phyloP scores from a whole-genome alignment of 2,888 invertebrate genomes.

The Trissoscelio sp. region DNA sequence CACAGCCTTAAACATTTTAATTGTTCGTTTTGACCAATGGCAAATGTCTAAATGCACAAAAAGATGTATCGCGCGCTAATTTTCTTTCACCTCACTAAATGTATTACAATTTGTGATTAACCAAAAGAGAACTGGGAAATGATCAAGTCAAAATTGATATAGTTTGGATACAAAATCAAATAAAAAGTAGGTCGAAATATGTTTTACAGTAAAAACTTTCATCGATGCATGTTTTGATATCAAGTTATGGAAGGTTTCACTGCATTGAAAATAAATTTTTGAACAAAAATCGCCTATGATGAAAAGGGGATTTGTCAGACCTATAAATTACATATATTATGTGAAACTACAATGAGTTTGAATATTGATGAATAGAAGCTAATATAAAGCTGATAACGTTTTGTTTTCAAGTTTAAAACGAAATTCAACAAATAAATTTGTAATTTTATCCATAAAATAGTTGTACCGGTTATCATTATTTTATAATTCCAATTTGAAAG shows the following conservation, averaged over 20 bases:
- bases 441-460: no score
- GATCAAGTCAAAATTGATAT: no score
- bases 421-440: no score
- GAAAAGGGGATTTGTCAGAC: slow-evolving; percentile 37
- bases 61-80: no score
- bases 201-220: slow-evolving; percentile 8
- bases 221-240: slow-evolving; percentile 6
- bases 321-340: slow-evolving; percentile 64
- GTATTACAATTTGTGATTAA: slow-evolving; percentile 9
- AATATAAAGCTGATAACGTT: slow-evolving; percentile 60
- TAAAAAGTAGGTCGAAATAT: no score
- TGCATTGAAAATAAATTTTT: slow-evolving; percentile 27
- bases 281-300: slow-evolving; percentile 41
- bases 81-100: no score
- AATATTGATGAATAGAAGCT: slow-evolving; percentile 65
- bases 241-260: slow-evolving; percentile 5
- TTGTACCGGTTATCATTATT: no score
- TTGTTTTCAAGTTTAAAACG: no score
- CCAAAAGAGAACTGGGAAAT: neutral
- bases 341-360: slow-evolving; percentile 65
- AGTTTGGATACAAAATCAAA: no score
- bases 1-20: slow-evolving; percentile 56
- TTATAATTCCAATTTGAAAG: no score
- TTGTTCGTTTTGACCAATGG: slow-evolving; percentile 39
- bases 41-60: no score